Evolutionary conservation across 2,797 vertebrate genomes (phyloP).

Genomic region (Tenualosa thibaudeaui): DNA sequence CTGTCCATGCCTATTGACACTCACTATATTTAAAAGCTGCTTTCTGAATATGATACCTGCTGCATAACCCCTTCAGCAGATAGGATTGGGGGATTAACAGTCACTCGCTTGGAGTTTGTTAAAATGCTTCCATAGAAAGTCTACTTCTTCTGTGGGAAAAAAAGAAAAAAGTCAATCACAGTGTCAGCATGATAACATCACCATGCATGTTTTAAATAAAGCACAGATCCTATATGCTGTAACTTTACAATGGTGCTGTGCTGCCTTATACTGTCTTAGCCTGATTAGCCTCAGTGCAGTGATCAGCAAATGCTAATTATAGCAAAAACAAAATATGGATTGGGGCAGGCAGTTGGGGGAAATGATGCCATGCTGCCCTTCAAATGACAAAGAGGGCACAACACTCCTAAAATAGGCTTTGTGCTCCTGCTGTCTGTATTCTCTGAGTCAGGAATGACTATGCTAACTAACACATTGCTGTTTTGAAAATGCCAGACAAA

Average conservation of each 20-base stretch:
- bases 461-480: not conserved
- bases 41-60: constrained; percentile 44
- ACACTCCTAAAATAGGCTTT: constrained; percentile 25
- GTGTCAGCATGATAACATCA: not conserved
- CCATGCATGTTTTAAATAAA: not conserved
- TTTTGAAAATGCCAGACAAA: not conserved
- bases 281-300: constrained; percentile 42
- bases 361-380: constrained; percentile 17
- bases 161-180: not conserved
- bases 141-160: not conserved
- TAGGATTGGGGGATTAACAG: constrained; percentile 31
- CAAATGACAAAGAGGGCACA: constrained; percentile 16
- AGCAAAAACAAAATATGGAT: constrained; percentile 38
- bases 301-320: constrained; percentile 40
- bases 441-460: constrained; percentile 16
- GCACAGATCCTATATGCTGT: not conserved
- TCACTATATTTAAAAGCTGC: constrained; percentile 50
- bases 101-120: not conserved
- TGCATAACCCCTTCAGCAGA: constrained; percentile 42
- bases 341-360: constrained; percentile 17
- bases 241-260: not conserved
- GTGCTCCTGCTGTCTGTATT: not conserved
- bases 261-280: constrained; percentile 1
- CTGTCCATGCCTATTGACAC: constrained; percentile 37
- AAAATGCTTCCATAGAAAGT: not conserved